Percentiles rank a stretch among this genome's conserved stretches.
phyloP scores from a whole-genome alignment of 1,140 invertebrate genomes.

The Drosophila nigrodunni region DNA sequence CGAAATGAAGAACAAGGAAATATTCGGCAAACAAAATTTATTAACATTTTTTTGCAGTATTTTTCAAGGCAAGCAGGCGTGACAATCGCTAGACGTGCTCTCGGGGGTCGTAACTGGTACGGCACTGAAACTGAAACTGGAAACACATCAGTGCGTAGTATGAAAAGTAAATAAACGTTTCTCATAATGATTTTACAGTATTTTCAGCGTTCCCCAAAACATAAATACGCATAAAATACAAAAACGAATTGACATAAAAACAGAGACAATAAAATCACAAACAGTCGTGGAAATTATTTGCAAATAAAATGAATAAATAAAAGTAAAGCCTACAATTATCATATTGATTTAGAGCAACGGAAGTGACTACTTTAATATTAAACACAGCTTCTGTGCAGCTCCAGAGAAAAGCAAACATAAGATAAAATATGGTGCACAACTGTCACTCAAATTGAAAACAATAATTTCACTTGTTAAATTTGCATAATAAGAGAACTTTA shows the following conservation, averaged over 20 bases:
- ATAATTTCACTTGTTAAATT: too few relatives aligned
- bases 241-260: constrained; percentile 6
- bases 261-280: constrained; percentile 10
- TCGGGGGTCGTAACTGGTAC: constrained; percentile 7
- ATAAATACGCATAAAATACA: constrained; percentile 19
- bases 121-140: neutral
- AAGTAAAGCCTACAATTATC: constrained; percentile 27
- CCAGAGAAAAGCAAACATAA: neutral
- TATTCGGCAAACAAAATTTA: constrained; percentile 51
- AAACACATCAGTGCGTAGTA: constrained; percentile 50
- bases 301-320: constrained; percentile 38
- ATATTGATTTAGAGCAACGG: constrained; percentile 9
- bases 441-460: neutral
- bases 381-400: neutral
- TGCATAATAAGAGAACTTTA: too few relatives aligned
- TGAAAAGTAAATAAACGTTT: constrained; percentile 71
- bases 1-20: neutral
- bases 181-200: constrained; percentile 54
- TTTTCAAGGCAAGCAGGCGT: constrained; percentile 39
- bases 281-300: constrained; percentile 37
- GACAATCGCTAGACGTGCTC: constrained; percentile 17
- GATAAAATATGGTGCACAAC: neutral
- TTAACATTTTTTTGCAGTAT: constrained; percentile 11
- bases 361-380: constrained; percentile 16
- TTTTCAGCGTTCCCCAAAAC: constrained; percentile 10